Percentiles rank a stretch among this genome's conserved stretches.
Evolutionary conservation across 2,113 vertebrate species (phyloP).

Genomic region (Rhinopithecus roxellana): DNA sequence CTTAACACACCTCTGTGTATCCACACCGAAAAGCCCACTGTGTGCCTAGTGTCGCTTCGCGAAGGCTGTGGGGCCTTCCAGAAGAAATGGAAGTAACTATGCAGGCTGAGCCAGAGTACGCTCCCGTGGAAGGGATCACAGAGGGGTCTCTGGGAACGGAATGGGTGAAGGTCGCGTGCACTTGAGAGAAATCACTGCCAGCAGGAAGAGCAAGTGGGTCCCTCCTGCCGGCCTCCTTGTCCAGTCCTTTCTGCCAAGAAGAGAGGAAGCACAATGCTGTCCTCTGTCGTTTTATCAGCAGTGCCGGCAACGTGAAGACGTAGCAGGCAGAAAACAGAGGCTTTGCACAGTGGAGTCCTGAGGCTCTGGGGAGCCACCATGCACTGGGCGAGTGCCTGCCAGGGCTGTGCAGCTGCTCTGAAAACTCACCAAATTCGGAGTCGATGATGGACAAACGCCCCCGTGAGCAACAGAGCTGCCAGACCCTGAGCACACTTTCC

Average conservation of each 20-base stretch:
- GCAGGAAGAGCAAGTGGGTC: not conserved
- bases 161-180: no score
- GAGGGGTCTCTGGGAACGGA: not conserved
- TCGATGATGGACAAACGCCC: not conserved
- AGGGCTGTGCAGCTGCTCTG: not conserved
- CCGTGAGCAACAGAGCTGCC: not conserved
- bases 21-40: accelerated
- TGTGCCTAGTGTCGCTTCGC: not conserved
- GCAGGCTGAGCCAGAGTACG: not conserved
- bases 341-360: not conserved
- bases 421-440: not conserved
- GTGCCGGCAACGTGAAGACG: not conserved
- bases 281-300: not conserved
- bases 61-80: not conserved
- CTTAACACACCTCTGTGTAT: accelerated
- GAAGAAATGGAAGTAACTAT: no score
- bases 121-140: not conserved
- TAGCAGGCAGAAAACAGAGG: not conserved
- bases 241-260: not conserved
- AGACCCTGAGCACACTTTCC: not conserved
- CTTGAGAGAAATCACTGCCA: not conserved
- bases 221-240: accelerated
- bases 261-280: not conserved
- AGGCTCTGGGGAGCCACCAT: no score
- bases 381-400: accelerated